phyloP scores from a whole-genome alignment of 2,113 vertebrate species.

The Callionymus lyra region DNA sequence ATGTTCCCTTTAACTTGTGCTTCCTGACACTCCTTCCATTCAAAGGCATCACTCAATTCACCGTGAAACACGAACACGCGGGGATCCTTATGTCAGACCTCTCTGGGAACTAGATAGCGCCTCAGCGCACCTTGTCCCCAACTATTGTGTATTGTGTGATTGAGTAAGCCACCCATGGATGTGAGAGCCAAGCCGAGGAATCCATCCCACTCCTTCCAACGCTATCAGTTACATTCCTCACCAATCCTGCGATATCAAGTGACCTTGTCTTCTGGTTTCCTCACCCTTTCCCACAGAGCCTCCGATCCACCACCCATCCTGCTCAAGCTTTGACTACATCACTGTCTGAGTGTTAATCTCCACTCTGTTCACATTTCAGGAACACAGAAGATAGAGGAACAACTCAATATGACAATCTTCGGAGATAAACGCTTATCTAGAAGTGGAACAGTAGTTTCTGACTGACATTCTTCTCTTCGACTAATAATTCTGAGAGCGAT shows the following conservation, averaged over 20 bases:
- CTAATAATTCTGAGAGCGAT: too few relatives aligned
- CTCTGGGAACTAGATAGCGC: conserved; percentile 52
- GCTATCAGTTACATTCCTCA: conserved; percentile 56
- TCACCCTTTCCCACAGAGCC: conserved; percentile 51
- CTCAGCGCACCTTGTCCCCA: conserved; percentile 36
- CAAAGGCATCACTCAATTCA: too few relatives aligned
- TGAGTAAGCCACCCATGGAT: conserved; percentile 41
- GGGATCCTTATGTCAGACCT: conserved; percentile 32
- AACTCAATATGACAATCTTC: not conserved
- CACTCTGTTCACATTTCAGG: conserved; percentile 2
- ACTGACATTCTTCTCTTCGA: too few relatives aligned
- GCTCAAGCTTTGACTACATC: conserved; percentile 10
- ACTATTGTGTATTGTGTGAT: conserved; percentile 51
- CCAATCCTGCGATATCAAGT: conserved; percentile 44
- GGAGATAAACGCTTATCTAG: conserved; percentile 10
- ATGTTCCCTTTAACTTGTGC: conserved; percentile 7
- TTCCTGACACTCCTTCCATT: too few relatives aligned
- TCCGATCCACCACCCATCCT: not conserved
- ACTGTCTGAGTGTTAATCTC: conserved; percentile 6
- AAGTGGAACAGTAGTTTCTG: conserved; percentile 1
- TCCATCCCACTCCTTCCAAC: conserved; percentile 43
- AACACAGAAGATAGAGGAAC: conserved; percentile 8
- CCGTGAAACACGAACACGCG: conserved; percentile 41
- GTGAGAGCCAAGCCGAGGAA: conserved; percentile 42
- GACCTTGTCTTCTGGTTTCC: conserved; percentile 44